phyloP scores from a whole-genome alignment of 2,888 invertebrate genomes.

The Atherix ibis region DNA sequence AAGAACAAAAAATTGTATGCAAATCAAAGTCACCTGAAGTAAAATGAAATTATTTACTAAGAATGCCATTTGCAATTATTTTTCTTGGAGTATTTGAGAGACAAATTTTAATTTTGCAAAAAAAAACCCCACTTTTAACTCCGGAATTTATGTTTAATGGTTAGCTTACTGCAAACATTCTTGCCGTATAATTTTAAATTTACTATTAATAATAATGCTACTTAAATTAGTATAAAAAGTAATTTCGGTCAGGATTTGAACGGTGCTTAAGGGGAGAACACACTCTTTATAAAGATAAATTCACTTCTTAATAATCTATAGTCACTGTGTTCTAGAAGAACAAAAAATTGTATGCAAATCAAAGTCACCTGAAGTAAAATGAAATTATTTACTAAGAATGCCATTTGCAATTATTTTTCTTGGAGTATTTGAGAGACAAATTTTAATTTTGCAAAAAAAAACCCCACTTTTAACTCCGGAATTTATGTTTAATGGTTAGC shows the following conservation, averaged over 20 bases:
- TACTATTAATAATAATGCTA: too few species aligned
- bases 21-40: conserved; percentile 8
- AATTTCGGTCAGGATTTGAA: not conserved
- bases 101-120: conserved; percentile 3
- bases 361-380: conserved; percentile 15
- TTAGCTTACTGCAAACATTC: too few species aligned
- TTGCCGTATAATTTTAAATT: too few species aligned
- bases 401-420: conserved; percentile 8
- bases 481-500: conserved; percentile 1
- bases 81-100: conserved; percentile 9
- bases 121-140: conserved; percentile 8
- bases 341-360: conserved; percentile 14
- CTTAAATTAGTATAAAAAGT: conserved; percentile 1
- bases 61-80: conserved; percentile 8
- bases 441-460: conserved; percentile 4
- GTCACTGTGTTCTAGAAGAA: too few species aligned
- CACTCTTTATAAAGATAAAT: too few species aligned
- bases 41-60: conserved; percentile 7
- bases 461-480: conserved; percentile 14
- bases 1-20: too few species aligned
- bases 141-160: not conserved
- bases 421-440: conserved; percentile 17
- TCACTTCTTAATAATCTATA: too few species aligned
- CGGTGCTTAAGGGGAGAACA: too few species aligned
- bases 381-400: conserved; percentile 11